These are phyloP conservation scores for Ptychobarbus kaznakovi DNA, from an alignment of 2,797 vertebrate genomes.

Conservation along the genomic window DNA sequence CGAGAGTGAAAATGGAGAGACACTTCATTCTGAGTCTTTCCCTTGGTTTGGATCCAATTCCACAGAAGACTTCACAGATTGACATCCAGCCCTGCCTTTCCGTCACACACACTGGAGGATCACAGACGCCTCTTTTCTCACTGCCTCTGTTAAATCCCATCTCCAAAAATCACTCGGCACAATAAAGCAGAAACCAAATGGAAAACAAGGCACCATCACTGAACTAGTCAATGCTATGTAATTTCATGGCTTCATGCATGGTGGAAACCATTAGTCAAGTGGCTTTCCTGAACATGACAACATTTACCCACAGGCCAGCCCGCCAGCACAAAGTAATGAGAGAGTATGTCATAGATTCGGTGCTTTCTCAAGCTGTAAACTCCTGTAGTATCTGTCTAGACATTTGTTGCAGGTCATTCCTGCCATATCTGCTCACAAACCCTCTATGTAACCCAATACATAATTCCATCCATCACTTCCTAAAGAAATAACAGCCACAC, in stretches of 20 bases:
- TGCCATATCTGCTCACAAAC: constrained; percentile 10
- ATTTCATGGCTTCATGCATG: constrained; percentile 41
- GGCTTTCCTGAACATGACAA: constrained; percentile 28
- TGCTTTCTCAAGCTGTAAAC: constrained; percentile 24
- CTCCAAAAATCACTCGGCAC: constrained; percentile 36
- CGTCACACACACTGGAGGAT: constrained; percentile 32
- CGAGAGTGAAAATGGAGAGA: constrained; percentile 40
- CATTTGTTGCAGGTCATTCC: not conserved
- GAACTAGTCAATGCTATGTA: constrained; percentile 23
- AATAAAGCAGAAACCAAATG: constrained; percentile 40
- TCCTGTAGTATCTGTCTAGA: not conserved
- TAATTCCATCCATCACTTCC: constrained; percentile 4
- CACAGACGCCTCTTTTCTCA: constrained; percentile 22
- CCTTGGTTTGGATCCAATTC: constrained; percentile 46
- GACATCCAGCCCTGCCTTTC: constrained; percentile 35
- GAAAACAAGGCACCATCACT: constrained; percentile 22
- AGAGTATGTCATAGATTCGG: not conserved
- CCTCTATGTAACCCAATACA: not conserved
- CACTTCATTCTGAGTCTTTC: constrained; percentile 38
- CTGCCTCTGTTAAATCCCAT: not conserved
- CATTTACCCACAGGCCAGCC: constrained; percentile 23
- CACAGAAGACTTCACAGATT: constrained; percentile 38
- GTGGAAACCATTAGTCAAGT: constrained; percentile 30
- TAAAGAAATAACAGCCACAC: not conserved
- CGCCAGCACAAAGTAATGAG: not conserved